A percentile compares a stretch with the other conserved stretches of the same genome.
These are phyloP conservation scores for Dicyrtoma fusca DNA, from an alignment of 2,888 invertebrate genomes.

Conservation along the genomic window DNA sequence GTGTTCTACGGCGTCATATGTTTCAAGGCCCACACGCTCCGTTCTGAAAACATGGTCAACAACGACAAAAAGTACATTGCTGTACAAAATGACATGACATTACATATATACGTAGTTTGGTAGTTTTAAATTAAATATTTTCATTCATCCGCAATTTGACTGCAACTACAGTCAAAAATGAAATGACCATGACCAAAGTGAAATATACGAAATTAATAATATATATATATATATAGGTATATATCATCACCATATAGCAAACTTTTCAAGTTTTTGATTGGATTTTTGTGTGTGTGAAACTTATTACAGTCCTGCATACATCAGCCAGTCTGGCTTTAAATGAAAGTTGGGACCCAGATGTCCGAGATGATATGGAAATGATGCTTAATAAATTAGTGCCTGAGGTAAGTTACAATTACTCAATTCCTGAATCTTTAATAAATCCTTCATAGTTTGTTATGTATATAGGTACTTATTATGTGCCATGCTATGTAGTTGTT, in stretches of 20 bases:
- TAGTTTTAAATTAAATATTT: background rate
- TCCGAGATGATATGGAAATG: conserved; percentile 97
- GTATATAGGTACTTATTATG: too few relatives aligned
- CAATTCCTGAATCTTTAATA: too few relatives aligned
- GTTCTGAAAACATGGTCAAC: too few relatives aligned
- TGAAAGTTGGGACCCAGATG: conserved; percentile 92
- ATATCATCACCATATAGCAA: background rate
- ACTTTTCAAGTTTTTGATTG: background rate
- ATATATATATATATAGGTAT: too few relatives aligned
- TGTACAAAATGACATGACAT: too few relatives aligned
- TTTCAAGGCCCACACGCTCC: too few relatives aligned
- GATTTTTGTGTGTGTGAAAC: background rate
- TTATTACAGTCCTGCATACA: conserved; percentile 88
- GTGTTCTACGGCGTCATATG: too few relatives aligned
- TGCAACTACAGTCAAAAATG: background rate
- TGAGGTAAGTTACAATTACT: conserved; percentile 65
- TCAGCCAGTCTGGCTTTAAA: conserved; percentile 96
- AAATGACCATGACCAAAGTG: too few relatives aligned
- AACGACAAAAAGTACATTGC: too few relatives aligned
- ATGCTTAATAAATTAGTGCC: conserved; percentile 99
- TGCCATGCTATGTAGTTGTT: background rate
- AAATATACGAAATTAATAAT: background rate
- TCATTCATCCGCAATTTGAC: background rate
- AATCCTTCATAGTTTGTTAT: conserved; percentile 1
- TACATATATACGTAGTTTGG: background rate